Base-by-base conservation (phyloP, 2,888 invertebrate species). In the Polymixis lichenea region DNA sequence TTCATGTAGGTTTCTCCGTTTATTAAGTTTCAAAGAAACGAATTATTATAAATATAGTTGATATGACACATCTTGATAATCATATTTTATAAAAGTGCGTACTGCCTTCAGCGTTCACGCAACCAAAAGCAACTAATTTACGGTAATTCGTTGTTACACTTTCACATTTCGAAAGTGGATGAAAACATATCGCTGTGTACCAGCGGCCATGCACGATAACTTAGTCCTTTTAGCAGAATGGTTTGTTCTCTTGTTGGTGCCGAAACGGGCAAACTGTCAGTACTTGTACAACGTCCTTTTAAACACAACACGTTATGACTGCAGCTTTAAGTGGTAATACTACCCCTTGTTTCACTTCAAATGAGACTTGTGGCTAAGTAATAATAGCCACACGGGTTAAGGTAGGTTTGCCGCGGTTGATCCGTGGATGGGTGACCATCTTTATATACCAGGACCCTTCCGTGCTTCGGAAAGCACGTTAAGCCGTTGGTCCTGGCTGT, bases 141-240 rank as follows among this genome's bases (percentile, higher is more conserved):
- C 3, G 3, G 38, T 38, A 53, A 43, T 53, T 43, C 13, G 28
- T 38, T 28, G 53, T 72, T 28, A 72, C 43, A 43, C 53, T n/a
- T n/a, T 22, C 19, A 22, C 28, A 55, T 75, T 75, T 25, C 17
- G 5, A 60, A 58, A 38, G 43, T 53, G 69, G 61, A 69, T 69
- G 70, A 61, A 78, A 69, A 77, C 25, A 70, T 51, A 68, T 60
- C 32, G n/a, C 46, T 60, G 32, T 43, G 2, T 79, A 55, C 38
- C 38, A 46, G n/a, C 60, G 64, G 22, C 55, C 19, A n/a, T 51
- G 6, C 15, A 75, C 22, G 69, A 74, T 75, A 68, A 75, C 72
- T 72, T 60, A 49, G 75, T 73, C 78, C 75, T 84, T 84, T 81
- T 65, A 49, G 82, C n/a, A 43, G 65, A 84, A 74, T 72, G 72